Percentiles rank a stretch among this genome's conserved stretches.
Conservation (phyloP, 2,113 vertebrate genomes). For the Petaurus breviceps region DNA sequence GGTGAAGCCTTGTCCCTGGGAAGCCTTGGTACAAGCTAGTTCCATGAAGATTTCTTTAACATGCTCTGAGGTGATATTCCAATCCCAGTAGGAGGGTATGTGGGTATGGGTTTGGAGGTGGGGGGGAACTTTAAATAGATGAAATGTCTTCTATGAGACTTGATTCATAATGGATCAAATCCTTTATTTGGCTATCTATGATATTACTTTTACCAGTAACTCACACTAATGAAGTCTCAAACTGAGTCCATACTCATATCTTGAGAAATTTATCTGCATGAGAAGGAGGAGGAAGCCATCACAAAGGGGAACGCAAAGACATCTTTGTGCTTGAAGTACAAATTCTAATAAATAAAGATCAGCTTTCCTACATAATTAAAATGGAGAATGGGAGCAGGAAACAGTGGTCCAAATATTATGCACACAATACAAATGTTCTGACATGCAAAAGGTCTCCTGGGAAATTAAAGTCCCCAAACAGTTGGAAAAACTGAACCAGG, state of each 20-base stretch:
- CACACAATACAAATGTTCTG: slow-evolving; percentile 28
- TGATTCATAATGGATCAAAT: not conserved
- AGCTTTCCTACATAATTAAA: slow-evolving; percentile 63
- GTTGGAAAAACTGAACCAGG: slow-evolving; percentile 11
- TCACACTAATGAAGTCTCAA: not conserved
- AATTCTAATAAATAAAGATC: slow-evolving; percentile 65
- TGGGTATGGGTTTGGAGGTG: not conserved
- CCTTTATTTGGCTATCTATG: not conserved
- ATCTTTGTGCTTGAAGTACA: slow-evolving; percentile 37
- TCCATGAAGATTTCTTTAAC: not conserved
- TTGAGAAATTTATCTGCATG: slow-evolving; percentile 1
- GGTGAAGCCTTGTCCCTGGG: not conserved
- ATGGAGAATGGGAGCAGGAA: not conserved
- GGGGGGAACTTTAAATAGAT: not conserved
- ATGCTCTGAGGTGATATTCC: not conserved
- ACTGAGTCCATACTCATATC: not conserved
- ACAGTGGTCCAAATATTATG: slow-evolving; percentile 28
- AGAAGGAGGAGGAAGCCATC: slow-evolving; percentile 8
- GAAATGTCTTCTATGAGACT: not conserved
- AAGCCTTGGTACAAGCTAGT: not conserved
- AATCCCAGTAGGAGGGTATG: not conserved
- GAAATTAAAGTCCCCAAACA: slow-evolving; percentile 43
- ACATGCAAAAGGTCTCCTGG: not conserved
- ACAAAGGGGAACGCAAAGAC: not conserved
- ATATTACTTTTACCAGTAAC: not conserved